These are phyloP conservation scores for Ia io DNA, from an alignment of 2,113 vertebrate genomes.

Conservation along the genomic window DNA sequence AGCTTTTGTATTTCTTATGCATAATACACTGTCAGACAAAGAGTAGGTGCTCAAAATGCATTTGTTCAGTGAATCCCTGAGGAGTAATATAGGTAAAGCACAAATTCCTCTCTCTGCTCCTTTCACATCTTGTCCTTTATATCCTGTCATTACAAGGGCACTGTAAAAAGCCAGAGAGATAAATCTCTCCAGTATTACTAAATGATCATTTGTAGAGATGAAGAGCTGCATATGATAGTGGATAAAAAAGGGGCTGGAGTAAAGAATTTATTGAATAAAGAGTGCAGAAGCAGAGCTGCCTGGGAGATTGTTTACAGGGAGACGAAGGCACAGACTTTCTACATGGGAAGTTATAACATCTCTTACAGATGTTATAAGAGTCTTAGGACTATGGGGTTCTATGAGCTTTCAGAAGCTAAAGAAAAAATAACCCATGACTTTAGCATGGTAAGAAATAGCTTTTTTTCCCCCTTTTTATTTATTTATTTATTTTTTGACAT, in stretches of 20 bases:
- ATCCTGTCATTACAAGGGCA: background rate
- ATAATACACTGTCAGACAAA: background rate
- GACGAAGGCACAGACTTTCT: background rate
- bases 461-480: no score
- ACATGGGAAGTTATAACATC: background rate
- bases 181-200: background rate
- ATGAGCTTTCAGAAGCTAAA: background rate
- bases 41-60: background rate
- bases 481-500: no score
- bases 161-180: background rate
- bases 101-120: background rate
- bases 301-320: background rate
- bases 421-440: background rate
- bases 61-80: background rate
- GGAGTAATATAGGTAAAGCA: background rate
- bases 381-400: background rate
- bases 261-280: background rate
- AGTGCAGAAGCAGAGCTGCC: background rate
- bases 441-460: background rate
- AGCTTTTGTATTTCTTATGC: background rate
- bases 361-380: no score
- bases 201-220: slow-evolving; percentile 28
- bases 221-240: slow-evolving; percentile 9
- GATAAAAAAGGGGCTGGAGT: background rate
- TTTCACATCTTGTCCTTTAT: background rate